phyloP scores from a whole-genome alignment of 1,140 invertebrate species.

The Drosophila tristis region DNA sequence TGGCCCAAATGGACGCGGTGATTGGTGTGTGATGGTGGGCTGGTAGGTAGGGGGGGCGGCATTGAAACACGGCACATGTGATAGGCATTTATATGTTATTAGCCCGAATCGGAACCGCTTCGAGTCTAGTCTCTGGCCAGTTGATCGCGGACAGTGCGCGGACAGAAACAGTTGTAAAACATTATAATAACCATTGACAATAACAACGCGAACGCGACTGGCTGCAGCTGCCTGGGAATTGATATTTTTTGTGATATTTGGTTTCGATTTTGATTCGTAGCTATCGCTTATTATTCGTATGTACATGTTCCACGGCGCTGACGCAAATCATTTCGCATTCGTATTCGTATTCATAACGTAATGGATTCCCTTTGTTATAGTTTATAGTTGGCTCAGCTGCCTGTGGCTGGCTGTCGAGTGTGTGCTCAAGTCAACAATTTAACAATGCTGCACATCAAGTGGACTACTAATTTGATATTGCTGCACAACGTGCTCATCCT shows the following conservation, averaged over 20 bases:
- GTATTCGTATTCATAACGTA: too few relatives aligned
- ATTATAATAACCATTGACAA: constrained; percentile 73
- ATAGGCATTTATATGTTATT: constrained; percentile 72
- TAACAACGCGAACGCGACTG: constrained; percentile 21
- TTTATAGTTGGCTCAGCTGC: too few relatives aligned
- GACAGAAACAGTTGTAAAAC: constrained; percentile 75
- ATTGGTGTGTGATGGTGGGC: too few relatives aligned
- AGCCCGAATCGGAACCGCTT: constrained; percentile 6
- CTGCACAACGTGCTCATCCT: too few relatives aligned
- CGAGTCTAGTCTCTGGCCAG: constrained; percentile 52
- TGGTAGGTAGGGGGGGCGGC: not conserved
- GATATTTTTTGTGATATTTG: constrained; percentile 23
- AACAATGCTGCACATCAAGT: too few relatives aligned
- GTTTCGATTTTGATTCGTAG: constrained; percentile 27
- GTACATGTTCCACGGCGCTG: not conserved
- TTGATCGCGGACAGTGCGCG: constrained; percentile 54
- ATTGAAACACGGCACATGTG: constrained; percentile 64
- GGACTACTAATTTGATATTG: too few relatives aligned
- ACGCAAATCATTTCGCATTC: too few relatives aligned
- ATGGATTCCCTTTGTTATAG: too few relatives aligned
- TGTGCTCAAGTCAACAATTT: too few relatives aligned
- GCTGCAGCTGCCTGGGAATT: constrained; percentile 40
- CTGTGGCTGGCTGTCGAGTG: too few relatives aligned
- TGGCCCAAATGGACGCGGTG: constrained; percentile 2
- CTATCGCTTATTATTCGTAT: not conserved